Evolutionary conservation across 2,888 invertebrate genomes (phyloP).

Genomic region (Mactromeris polynyma): DNA sequence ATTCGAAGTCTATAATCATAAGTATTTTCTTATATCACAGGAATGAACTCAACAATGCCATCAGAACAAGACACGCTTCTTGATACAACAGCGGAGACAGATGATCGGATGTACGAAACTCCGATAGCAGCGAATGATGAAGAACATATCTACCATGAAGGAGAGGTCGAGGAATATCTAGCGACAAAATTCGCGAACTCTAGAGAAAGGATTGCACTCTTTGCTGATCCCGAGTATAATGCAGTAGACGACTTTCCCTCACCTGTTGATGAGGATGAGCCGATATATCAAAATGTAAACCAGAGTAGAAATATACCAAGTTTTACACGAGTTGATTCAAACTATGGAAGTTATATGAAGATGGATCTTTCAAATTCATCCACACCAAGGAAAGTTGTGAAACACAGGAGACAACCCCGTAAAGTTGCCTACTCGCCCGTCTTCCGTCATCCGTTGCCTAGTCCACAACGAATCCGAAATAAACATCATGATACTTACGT

Average conservation of each 20-base stretch:
- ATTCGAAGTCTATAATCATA: no score
- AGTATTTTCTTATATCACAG: background rate
- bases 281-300: conserved; percentile 19
- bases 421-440: background rate
- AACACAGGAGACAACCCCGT: background rate
- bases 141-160: conserved; percentile 64
- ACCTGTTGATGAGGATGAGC: background rate
- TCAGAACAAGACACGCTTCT: conserved; percentile 32
- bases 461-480: background rate
- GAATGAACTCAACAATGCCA: conserved; percentile 40
- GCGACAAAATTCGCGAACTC: conserved; percentile 39
- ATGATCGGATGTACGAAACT: background rate
- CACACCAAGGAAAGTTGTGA: background rate
- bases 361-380: conserved; percentile 56
- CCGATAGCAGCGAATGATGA: conserved; percentile 16
- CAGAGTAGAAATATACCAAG: conserved; percentile 18
- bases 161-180: conserved; percentile 59
- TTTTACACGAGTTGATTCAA: conserved; percentile 9
- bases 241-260: background rate
- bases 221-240: background rate
- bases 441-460: background rate
- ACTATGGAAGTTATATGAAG: conserved; percentile 54
- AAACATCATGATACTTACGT: conserved; percentile 3
- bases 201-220: conserved; percentile 46
- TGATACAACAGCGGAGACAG: conserved; percentile 30